Evolutionary conservation across 1,140 invertebrate species (phyloP), one percentile per base, ranked within the genome.

Genomic region (Drosophila repleta): DNA sequence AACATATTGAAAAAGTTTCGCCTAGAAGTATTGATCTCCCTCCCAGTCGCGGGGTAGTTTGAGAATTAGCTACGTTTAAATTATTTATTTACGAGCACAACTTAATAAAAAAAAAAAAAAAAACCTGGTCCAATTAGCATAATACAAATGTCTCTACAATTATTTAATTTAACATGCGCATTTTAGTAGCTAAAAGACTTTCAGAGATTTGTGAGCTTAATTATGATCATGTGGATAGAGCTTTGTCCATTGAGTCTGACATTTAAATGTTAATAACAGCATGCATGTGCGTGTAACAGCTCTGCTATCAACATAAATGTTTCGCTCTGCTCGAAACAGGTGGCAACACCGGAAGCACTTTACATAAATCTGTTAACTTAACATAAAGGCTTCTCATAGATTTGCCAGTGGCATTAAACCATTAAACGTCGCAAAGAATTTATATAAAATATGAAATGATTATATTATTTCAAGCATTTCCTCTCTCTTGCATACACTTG

Each of bases 1-100:
- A 56, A 55, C 15, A 46, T 20, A 39, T 39, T 43, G 21, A 20
- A 51, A 51, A 20, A 60, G 10, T 41, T 24, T 57, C 8, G 20
- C 10, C 43, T n/a, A 46, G 17, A 10, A 5, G 41, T 43, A 21
- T 45, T 18, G 4, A n/a, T 24, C 55, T 29, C 17, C 13, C 55
- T 29, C 17, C 13, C 11, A 39, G 29, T 8, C 53, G 53, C 3
- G 24, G 45, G 21, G 63, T 7, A 41, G 63, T 17, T 58, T n/a
- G 15, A 51, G 41, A 32, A 48, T 5, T 29, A 63, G 20, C 15
- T 29, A 18, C 20, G 41, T 4, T n/a, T 11, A 4, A 24, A 41
- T 8, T 26, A 8, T 11, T 39, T 43, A 41, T 4, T 35, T 20
- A n/a, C 18, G 11, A 55, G 3, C 39, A 41, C 39, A 43, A 11